Evolutionary conservation across 2,797 vertebrate genomes (phyloP).

Genomic region (Tokudaia muenninki): DNA sequence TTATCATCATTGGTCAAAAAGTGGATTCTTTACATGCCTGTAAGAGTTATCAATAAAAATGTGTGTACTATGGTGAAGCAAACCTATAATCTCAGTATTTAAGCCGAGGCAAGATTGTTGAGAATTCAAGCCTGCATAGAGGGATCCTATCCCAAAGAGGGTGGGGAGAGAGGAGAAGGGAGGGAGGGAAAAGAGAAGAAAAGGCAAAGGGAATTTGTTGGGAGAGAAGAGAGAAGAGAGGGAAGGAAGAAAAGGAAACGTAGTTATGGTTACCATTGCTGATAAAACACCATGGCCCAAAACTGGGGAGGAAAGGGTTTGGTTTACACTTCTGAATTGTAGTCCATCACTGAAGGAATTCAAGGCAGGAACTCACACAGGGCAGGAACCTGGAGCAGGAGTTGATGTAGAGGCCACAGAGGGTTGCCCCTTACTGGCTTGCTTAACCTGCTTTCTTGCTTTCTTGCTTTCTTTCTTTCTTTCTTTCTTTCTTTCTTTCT

Average conservation of each 20-base stretch:
- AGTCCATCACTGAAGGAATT: not conserved
- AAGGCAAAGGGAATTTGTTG: too few relatives aligned
- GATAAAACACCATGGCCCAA: not conserved
- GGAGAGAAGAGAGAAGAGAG: not conserved
- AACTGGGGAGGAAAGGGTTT: not conserved
- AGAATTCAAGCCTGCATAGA: not conserved
- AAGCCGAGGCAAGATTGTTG: not conserved
- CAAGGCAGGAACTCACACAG: not conserved
- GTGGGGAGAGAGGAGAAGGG: too few relatives aligned
- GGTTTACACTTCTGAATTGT: not conserved
- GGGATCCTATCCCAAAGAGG: not conserved
- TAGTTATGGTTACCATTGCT: not conserved
- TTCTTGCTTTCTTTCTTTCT: too few relatives aligned
- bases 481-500: too few relatives aligned
- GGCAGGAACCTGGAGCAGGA: not conserved
- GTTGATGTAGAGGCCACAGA: not conserved
- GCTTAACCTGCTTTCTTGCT: not conserved
- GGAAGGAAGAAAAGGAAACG: too few relatives aligned
- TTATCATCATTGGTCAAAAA: not conserved
- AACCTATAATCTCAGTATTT: not conserved
- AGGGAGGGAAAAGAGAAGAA: not conserved
- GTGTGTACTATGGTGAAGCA: not conserved
- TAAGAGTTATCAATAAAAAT: constrained; percentile 11
- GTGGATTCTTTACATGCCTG: constrained; percentile 5
- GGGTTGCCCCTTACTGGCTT: not conserved